Conservation (phyloP, 1,140 invertebrate species). For the Pararge aegeria region DNA sequence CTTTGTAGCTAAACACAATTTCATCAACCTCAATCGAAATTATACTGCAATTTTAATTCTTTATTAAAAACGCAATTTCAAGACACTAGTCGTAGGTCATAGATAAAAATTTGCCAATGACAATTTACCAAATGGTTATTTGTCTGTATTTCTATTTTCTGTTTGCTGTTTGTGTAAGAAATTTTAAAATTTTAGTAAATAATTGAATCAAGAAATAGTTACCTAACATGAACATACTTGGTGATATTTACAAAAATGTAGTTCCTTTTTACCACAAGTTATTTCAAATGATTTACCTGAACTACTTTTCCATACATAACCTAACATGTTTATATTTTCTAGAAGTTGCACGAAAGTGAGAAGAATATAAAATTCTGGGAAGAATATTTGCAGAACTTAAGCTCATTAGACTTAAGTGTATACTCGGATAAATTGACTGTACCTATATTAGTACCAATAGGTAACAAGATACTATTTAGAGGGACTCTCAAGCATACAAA, state of each 20-base stretch:
- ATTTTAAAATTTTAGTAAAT: too few species aligned
- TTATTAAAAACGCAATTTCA: too few species aligned
- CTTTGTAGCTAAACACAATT: too few species aligned
- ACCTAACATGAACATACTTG: conserved; percentile 27
- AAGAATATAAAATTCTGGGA: conserved; percentile 61
- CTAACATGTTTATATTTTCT: conserved; percentile 25
- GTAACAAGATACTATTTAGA: conserved; percentile 84
- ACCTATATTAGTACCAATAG: conserved; percentile 83
- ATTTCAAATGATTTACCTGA: not conserved
- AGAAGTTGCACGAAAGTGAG: conserved; percentile 63
- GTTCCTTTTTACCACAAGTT: not conserved
- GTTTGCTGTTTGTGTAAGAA: too few species aligned
- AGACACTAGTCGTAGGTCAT: too few species aligned
- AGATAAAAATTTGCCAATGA: too few species aligned
- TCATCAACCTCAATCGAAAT: too few species aligned
- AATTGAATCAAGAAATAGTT: not conserved
- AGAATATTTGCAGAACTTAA: conserved; percentile 57
- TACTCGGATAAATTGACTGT: conserved; percentile 69
- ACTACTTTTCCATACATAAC: not conserved
- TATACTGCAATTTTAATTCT: too few species aligned
- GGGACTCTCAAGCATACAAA: conserved; percentile 88
- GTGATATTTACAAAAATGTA: conserved; percentile 38
- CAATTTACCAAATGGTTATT: too few species aligned
- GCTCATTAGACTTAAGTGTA: conserved; percentile 48
- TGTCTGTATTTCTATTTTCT: not conserved